These are phyloP conservation scores for Platypus cylindrus DNA, from an alignment of 2,888 invertebrate species.

Conservation along the genomic window DNA sequence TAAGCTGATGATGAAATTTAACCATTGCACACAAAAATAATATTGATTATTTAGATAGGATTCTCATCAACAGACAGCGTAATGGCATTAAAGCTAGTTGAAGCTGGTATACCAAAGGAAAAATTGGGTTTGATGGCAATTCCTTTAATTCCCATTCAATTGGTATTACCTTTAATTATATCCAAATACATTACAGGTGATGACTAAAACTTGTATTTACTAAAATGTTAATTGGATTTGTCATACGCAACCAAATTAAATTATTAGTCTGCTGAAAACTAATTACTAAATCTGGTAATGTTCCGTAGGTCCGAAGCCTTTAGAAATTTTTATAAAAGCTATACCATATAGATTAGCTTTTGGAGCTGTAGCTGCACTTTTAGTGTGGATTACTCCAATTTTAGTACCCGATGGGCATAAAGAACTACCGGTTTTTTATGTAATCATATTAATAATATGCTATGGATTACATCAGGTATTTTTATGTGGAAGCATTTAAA, in stretches of 20 bases:
- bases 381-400: slow-evolving; percentile 77
- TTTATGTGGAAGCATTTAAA: background rate
- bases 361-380: slow-evolving; percentile 66
- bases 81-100: slow-evolving; percentile 87
- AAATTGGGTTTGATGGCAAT: slow-evolving; percentile 85
- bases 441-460: slow-evolving; percentile 58
- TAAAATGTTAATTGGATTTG: background rate
- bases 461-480: slow-evolving; percentile 85
- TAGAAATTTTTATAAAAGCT: slow-evolving; percentile 78
- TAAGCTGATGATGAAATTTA: slow-evolving; percentile 31
- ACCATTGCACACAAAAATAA: background rate
- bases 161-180: slow-evolving; percentile 73
- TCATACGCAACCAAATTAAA: no score
- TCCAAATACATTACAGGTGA: slow-evolving; percentile 39
- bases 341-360: slow-evolving; percentile 79
- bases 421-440: slow-evolving; percentile 59
- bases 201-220: slow-evolving; percentile 14
- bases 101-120: slow-evolving; percentile 92
- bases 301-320: slow-evolving; percentile 76
- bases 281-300: no score
- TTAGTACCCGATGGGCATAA: slow-evolving; percentile 48
- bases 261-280: no score
- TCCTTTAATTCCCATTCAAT: slow-evolving; percentile 88
- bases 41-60: slow-evolving; percentile 55
- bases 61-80: slow-evolving; percentile 95